Evolutionary conservation across 2,113 vertebrate genomes (phyloP), one percentile per base, ranked within the genome.

Genomic region (Sylvilagus bachmani): DNA sequence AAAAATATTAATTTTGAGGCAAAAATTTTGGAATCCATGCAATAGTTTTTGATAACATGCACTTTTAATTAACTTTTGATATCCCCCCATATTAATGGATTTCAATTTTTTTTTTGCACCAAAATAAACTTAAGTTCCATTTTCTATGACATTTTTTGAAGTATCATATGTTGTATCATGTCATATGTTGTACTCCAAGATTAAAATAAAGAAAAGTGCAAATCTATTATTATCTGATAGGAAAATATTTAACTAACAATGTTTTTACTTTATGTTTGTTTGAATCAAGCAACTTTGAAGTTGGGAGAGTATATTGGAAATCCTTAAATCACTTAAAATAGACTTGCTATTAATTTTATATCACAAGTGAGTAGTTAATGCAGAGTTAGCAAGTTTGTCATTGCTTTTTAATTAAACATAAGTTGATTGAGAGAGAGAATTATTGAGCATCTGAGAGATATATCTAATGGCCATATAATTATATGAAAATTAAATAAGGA

Each of bases 401-500:
- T 69, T 94, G 86, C 81, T 97, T 98, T 98, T 98, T 98, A 98
- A 98, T 98, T 98, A 98, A 98, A 97, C 95, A 96, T 98, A 97
- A 98, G 95, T 98, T 97, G 97, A 98, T 96, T 98, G 96, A 98
- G 96, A 98, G 96, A 97, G 86, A 98, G 95, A 98, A 98, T 98
- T 98, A 97, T 89, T 97, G 95, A 98, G 86, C 92, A 98, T 98
- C 98, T 98, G 97, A 96, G 97, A 98, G 97, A 98, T 98, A 98
- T 98, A 98, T 98, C 97, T 98, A 98, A 98, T 98, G 97, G 94
- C 97, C 97, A 96, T 97, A 96, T 98, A 98, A 98, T 98, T 98
- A 98, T 97, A 96, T 98, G 92, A 97, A 98, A 98, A 98, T 98
- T 98, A 98, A 95, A 98, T 98, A 98, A 98, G 97, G 96, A 98